These are phyloP conservation scores for Pomacea maculata DNA, from an alignment of 1,140 invertebrate genomes.

Conservation along the genomic window DNA sequence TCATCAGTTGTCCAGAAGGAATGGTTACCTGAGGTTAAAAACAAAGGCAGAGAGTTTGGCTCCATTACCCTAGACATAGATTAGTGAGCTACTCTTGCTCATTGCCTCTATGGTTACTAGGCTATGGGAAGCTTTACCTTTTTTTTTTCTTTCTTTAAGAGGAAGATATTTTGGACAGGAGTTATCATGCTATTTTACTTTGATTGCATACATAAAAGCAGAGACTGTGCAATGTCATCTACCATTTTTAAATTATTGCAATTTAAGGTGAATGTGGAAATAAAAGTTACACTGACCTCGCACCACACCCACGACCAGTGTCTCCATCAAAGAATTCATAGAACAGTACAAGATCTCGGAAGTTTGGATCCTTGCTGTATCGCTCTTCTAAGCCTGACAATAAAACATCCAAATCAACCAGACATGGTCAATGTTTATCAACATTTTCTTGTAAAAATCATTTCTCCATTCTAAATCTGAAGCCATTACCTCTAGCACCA, in stretches of 20 bases:
- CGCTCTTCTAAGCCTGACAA: slow-evolving; percentile 44
- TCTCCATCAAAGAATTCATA: slow-evolving; percentile 66
- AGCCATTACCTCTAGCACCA: background rate
- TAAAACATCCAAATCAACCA: too few relatives aligned
- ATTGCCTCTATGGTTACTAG: too few relatives aligned
- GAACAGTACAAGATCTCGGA: slow-evolving; percentile 58
- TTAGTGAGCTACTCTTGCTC: too few relatives aligned
- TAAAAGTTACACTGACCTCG: slow-evolving; percentile 47
- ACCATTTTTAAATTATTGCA: background rate
- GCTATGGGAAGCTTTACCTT: too few relatives aligned
- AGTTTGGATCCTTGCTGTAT: slow-evolving; percentile 62
- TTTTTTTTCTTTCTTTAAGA: too few relatives aligned
- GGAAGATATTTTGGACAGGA: background rate
- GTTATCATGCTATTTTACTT: background rate
- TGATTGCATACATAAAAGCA: background rate
- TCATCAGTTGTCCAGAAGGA: too few relatives aligned
- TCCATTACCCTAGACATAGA: too few relatives aligned
- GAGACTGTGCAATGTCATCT: background rate
- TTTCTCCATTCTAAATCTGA: too few relatives aligned
- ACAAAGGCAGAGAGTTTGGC: too few relatives aligned
- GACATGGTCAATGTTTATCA: too few relatives aligned
- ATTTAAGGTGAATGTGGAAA: background rate
- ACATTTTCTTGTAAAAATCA: too few relatives aligned
- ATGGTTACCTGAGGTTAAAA: too few relatives aligned
- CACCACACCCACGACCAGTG: slow-evolving; percentile 63